phyloP scores from a whole-genome alignment of 35 echinoderm and acorn worm genomes.

The Diadema setosum region DNA sequence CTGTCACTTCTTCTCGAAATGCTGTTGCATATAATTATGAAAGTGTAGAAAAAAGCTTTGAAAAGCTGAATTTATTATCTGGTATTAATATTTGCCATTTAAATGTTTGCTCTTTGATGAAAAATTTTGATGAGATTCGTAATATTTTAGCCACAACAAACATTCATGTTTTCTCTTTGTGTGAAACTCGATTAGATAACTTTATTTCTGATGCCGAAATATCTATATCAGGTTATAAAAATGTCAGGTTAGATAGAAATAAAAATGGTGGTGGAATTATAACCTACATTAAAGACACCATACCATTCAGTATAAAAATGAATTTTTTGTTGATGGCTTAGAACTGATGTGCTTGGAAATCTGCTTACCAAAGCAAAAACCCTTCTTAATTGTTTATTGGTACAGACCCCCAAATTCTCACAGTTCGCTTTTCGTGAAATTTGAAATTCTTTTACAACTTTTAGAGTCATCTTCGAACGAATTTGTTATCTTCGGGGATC shows the following conservation, averaged over 20 bases:
- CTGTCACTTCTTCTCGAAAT: background rate
- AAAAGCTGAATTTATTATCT: background rate
- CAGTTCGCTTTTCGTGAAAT: background rate
- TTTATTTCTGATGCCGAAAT: too few relatives aligned
- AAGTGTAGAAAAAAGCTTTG: background rate
- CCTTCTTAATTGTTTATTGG: background rate
- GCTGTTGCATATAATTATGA: background rate
- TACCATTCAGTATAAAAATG: background rate
- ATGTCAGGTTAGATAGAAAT: background rate
- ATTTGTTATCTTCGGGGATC: background rate
- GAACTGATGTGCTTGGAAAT: slow-evolving; percentile 4
- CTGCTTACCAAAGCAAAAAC: too few relatives aligned
- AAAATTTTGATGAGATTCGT: background rate
- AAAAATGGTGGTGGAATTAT: background rate
- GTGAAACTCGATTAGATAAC: background rate
- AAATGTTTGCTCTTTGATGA: too few relatives aligned
- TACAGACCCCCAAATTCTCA: background rate
- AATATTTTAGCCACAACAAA: background rate
- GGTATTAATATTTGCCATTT: too few relatives aligned
- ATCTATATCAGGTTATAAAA: background rate
- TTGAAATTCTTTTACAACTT: background rate
- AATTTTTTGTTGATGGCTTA: background rate
- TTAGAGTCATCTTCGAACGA: too few relatives aligned
- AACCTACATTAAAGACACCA: background rate
- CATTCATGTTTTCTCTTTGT: background rate